Base-by-base conservation (phyloP, 2,113 vertebrate species). In the Nettapus auritus region DNA sequence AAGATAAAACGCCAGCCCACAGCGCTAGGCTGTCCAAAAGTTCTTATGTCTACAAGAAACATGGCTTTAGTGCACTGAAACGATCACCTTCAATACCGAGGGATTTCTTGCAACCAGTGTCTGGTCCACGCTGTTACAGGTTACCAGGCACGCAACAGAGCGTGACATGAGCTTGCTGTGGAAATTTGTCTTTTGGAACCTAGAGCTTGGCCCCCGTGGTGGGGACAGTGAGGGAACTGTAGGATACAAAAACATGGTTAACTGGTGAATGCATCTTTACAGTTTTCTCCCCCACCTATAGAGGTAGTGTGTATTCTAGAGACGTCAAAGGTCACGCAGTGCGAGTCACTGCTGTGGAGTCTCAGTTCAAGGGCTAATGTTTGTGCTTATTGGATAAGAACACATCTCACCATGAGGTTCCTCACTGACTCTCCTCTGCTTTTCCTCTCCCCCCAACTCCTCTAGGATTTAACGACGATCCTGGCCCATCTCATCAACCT, bases 401-500 rank as follows among this genome's bases (percentile, higher is more conserved):
- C 53, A 33, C 12, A 6, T 48, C n/a, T 91, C 13, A 38, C 12
- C 3, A 23, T 31, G 20, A 82, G 79, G 68, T 75, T 81, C 89
- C 82, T 93, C 44, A 57, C 42, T 11, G 23, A 57, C 34, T 84
- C n/a, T 79, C 15, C 48, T 91, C 76, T 81, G 68, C n/a, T 81
- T 89, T 86, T 91, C 23, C 42, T 89, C n/a, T 70, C 8, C 10
- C 14, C 4, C 9, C 6, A 2, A 57, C 60, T 48, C n/a, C 62
- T 80, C 67, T 87, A 97, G 97, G 90, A 38, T 96, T 97, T 96
- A 93, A 73, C 56, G 90, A 95, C 13, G 81, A 86, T 85, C 95
- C 97, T 46, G 97, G 97, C 15, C 87, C 97, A 63, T 97, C 97
- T 86, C 95, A 95, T 89, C 96, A 94, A 14, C 85, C 95, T 20